Base-by-base conservation (phyloP, 1,140 invertebrate species). In the Scaptodrosophila lebanonensis region DNA sequence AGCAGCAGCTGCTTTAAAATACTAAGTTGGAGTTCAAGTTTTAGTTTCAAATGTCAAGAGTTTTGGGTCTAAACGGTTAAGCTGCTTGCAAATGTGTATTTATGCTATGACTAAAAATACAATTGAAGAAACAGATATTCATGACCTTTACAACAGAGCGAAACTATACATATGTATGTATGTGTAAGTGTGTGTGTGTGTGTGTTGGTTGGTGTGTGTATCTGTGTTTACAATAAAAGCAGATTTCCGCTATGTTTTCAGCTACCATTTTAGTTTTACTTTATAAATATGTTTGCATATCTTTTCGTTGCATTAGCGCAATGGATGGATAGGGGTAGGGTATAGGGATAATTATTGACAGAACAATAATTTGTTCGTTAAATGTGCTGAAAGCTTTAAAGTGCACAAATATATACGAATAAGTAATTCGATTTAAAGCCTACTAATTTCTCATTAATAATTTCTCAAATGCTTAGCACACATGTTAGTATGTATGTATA, bases 331-430 rank as follows among this genome's bases (percentile, higher is more conserved):
- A 25, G 22, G 22, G 22, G 3, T 25, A 25, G 3, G 8, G 22
- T 25, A 25, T 25, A 8, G 22, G 22, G 22, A 3, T 4, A 25
- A 3, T 25, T 25, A 25, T 9, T 13, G 11, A 43, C 44, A 29
- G 39, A 66, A 79, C 73, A 79, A 82, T 69, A 60, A 59, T 82
- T 77, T 73, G 42, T 73, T 79, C 56, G 68, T 79, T 79, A 75
- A 73, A 56, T 16, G 73, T 79, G 73, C 73, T 82, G 66, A 73
- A 82, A 79, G 73, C 73, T 79, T 68, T 82, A 79, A 72, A 82
- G 73, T 79, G 73, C 75, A 53, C 60, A 66, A 82, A 69, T 66
- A 68, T 25, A 82, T 33, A 77, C 60, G 48, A 67, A 45, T 73
- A 73, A 57, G 18, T 25, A 25, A 25, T 25, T 25, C 8, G 8